A percentile compares a stretch with the other conserved stretches of the same genome.
Conservation (phyloP, 2,113 vertebrate genomes). For the Erythrocercus mccallii region DNA sequence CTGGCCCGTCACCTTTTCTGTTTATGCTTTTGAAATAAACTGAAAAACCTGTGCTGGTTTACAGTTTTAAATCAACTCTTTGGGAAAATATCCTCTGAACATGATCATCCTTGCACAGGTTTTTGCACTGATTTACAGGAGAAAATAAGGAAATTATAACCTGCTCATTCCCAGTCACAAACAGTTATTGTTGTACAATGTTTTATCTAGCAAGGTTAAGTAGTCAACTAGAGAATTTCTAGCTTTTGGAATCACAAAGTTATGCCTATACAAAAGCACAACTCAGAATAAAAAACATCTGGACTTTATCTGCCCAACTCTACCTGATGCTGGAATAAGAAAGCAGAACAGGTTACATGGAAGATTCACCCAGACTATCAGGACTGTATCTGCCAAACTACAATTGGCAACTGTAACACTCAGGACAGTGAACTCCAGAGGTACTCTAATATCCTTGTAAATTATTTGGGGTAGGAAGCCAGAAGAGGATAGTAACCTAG, state of each 20-base stretch:
- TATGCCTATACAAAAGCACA: not conserved
- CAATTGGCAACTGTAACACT: not conserved
- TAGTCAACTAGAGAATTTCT: not conserved
- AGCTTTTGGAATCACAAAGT: not conserved
- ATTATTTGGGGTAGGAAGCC: not conserved
- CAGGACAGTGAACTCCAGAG: not conserved
- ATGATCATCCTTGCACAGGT: not conserved
- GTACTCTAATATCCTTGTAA: not conserved
- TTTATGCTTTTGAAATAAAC: not conserved
- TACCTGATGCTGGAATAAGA: not conserved
- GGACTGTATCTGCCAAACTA: not conserved
- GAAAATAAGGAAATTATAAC: not conserved
- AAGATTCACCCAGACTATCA: not conserved
- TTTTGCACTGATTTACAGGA: not conserved
- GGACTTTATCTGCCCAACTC: not conserved
- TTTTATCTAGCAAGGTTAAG: not conserved
- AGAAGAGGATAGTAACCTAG: not conserved
- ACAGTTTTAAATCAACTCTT: not conserved
- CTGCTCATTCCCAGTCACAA: not conserved
- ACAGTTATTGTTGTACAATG: not conserved
- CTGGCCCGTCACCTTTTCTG: fast-evolving
- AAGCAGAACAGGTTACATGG: not conserved
- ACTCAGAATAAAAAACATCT: not conserved
- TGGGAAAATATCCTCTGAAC: not conserved
- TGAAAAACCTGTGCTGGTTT: not conserved